phyloP scores from a whole-genome alignment of 2,113 vertebrate genomes.

The Sceloporus tristichus region DNA sequence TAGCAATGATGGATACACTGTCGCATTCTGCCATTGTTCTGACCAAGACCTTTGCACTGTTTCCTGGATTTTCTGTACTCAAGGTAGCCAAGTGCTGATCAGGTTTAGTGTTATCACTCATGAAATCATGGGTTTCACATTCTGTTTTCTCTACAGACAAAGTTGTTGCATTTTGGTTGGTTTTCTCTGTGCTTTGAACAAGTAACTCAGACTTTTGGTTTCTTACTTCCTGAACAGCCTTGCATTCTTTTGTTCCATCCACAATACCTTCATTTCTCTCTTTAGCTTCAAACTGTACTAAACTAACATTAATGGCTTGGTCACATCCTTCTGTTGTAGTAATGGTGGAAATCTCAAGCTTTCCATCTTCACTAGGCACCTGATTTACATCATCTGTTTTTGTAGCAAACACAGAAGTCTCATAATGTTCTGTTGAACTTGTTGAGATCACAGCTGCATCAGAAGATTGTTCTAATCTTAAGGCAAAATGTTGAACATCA shows the following conservation, averaged over 20 bases:
- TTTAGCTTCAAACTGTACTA: constrained; percentile 36
- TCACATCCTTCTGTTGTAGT: constrained; percentile 76
- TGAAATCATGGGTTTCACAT: constrained; percentile 55
- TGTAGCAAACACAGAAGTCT: constrained; percentile 73
- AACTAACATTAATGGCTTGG: constrained; percentile 63
- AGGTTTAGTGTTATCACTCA: constrained; percentile 39
- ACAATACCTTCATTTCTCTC: constrained; percentile 50
- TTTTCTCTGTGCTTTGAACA: constrained; percentile 32
- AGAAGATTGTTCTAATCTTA: constrained; percentile 53
- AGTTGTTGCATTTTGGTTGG: constrained; percentile 39
- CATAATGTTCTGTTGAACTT: constrained; percentile 77
- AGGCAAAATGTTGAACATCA: neutral
- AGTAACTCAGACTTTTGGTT: constrained; percentile 37
- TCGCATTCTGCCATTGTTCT: constrained; percentile 54
- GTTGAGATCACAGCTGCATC: constrained; percentile 76
- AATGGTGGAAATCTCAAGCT: constrained; percentile 66
- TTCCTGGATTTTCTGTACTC: constrained; percentile 31
- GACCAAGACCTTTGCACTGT: constrained; percentile 27
- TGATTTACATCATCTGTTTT: constrained; percentile 50
- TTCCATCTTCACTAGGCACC: constrained; percentile 59
- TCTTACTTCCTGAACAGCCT: constrained; percentile 40
- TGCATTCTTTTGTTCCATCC: constrained; percentile 67
- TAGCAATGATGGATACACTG: constrained; percentile 26
- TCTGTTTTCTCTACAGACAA: constrained; percentile 31
- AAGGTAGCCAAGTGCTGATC: constrained; percentile 46